Evolutionary conservation across 2,888 invertebrate genomes (phyloP).

Genomic region (Ochropleura leucogaster): DNA sequence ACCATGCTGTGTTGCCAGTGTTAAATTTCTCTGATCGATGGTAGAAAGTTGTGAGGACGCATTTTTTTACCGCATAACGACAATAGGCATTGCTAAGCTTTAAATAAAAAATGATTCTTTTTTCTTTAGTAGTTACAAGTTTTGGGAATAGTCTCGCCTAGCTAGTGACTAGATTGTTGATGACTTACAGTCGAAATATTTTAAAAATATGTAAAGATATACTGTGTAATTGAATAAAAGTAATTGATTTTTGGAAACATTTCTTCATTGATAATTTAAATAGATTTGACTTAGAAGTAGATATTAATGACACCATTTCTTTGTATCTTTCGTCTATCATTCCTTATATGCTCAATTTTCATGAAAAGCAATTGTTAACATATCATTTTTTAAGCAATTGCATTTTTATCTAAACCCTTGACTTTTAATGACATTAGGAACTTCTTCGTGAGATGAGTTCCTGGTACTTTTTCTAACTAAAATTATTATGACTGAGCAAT

Average conservation of each 20-base stretch:
- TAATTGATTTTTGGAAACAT: constrained; percentile 36
- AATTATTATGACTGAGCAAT: constrained; percentile 10
- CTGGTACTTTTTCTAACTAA: constrained; percentile 17
- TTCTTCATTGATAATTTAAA: constrained; percentile 20
- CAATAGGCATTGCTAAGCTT: constrained; percentile 74
- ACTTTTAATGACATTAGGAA: neutral
- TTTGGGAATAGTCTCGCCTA: constrained; percentile 47
- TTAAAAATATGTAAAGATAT: constrained; percentile 9
- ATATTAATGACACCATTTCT: constrained; percentile 37
- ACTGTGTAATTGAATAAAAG: constrained; percentile 34
- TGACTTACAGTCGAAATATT: constrained; percentile 12
- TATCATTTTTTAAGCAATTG: constrained; percentile 51
- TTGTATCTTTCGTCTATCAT: constrained; percentile 57
- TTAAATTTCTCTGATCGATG: constrained; percentile 76
- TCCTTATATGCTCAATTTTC: constrained; percentile 76
- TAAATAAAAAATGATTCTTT: constrained; percentile 56
- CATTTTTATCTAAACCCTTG: constrained; percentile 6
- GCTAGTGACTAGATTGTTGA: constrained; percentile 37
- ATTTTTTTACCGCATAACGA: constrained; percentile 66
- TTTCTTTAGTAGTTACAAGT: constrained; percentile 25
- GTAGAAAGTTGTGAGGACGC: constrained; percentile 66
- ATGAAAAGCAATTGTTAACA: constrained; percentile 59
- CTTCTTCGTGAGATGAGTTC: neutral
- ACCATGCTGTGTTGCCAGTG: constrained; percentile 79
- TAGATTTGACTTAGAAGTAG: constrained; percentile 35